Evolutionary conservation across 1,140 invertebrate genomes (phyloP).

Genomic region (Macrobrachium nipponense): DNA sequence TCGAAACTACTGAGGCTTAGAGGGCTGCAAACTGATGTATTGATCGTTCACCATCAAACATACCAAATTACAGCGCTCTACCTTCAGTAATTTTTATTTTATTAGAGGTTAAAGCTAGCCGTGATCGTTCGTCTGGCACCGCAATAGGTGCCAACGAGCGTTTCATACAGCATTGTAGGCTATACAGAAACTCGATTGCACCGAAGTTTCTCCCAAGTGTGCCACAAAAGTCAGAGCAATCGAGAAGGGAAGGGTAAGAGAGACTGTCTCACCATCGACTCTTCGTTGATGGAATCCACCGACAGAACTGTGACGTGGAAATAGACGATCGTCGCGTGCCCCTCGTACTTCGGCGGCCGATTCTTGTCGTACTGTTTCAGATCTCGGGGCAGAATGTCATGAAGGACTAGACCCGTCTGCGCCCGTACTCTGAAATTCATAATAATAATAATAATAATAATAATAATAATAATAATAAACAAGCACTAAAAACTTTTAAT

Average conservation of each 20-base stretch:
- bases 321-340: conserved; percentile 86
- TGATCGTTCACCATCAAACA: too few species aligned
- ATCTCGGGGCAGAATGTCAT: conserved; percentile 84
- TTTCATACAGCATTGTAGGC: too few species aligned
- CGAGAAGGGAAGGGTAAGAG: too few species aligned
- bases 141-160: too few species aligned
- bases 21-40: too few species aligned
- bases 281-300: conserved; percentile 89
- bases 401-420: conserved; percentile 61
- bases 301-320: conserved; percentile 90
- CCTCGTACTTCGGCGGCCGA: conserved; percentile 84
- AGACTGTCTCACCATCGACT: conserved; percentile 82
- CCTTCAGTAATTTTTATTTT: too few species aligned
- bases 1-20: too few species aligned
- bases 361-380: conserved; percentile 91
- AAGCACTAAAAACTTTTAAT: background rate
- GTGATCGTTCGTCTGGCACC: too few species aligned
- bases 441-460: background rate
- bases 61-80: too few species aligned
- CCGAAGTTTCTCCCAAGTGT: background rate
- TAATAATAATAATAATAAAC: background rate
- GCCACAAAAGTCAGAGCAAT: background rate
- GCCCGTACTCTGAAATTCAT: conserved; percentile 45
- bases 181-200: too few species aligned
- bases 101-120: too few species aligned